phyloP scores from a whole-genome alignment of 2,113 vertebrate genomes.

The Dermatemys mawii region DNA sequence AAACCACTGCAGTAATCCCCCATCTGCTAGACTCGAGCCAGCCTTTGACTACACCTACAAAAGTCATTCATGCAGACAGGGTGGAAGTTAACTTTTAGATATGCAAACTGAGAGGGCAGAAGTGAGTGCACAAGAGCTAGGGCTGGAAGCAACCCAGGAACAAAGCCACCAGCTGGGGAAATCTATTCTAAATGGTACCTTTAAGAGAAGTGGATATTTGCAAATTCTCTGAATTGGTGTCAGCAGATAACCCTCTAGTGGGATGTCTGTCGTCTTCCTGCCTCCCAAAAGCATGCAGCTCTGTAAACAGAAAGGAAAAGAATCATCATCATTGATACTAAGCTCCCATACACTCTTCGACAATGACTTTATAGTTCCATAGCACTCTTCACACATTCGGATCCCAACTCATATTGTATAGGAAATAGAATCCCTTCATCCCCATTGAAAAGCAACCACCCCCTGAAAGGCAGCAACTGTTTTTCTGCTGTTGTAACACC shows the following conservation, averaged over 20 bases:
- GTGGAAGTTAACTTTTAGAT: not conserved
- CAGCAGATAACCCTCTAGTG: slow-evolving; percentile 95
- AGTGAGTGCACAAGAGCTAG: not conserved
- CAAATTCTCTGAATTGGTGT: slow-evolving; percentile 98
- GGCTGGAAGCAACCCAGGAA: not conserved
- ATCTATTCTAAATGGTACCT: slow-evolving; percentile 81
- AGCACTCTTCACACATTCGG: accelerated
- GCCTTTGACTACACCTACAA: not conserved
- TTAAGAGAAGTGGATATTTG: slow-evolving; percentile 97
- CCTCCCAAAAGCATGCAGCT: slow-evolving; percentile 98
- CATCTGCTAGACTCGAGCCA: not conserved
- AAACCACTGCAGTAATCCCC: not conserved
- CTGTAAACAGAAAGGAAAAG: slow-evolving; percentile 75
- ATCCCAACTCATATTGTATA: not conserved
- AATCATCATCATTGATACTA: slow-evolving; percentile 22
- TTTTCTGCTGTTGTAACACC: not conserved
- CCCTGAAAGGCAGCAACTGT: not conserved
- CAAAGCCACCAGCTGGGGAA: slow-evolving; percentile 4
- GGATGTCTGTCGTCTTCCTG: slow-evolving; percentile 96
- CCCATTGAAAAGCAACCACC: not conserved
- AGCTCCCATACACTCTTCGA: not conserved
- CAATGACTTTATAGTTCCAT: not conserved
- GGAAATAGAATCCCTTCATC: not conserved
- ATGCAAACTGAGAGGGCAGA: not conserved
- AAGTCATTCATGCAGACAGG: not conserved